Evolutionary conservation across 2,888 invertebrate species (phyloP), one percentile per base, ranked within the genome.

Genomic region (Stegophylla sp.): DNA sequence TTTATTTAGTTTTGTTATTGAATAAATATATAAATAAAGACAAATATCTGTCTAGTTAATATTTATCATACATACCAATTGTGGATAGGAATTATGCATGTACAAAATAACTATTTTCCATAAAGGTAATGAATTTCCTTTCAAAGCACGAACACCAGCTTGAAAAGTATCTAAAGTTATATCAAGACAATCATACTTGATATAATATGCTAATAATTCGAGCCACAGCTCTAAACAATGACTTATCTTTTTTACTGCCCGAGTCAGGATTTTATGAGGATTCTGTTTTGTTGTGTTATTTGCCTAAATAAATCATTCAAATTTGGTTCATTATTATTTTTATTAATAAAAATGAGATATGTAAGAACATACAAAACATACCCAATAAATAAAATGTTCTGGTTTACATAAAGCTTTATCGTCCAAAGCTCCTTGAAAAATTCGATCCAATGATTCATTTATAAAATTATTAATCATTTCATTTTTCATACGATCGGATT

Each of bases 41-140:
- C n/a, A n/a, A n/a, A n/a, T n/a, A n/a, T n/a, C n/a, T n/a, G n/a
- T n/a, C n/a, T n/a, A n/a, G n/a, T n/a, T n/a, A n/a, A n/a, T n/a
- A n/a, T n/a, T n/a, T n/a, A n/a, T n/a, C n/a, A n/a, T n/a, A n/a
- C 15, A 23, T 79, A 79, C 79, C 61, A 79, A 79, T 61, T 79
- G 51, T 23, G 79, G 79, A 17, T 79, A 61, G 20, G 79, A 71
- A 41, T 41, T 71, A 2, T 51, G 51, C 79, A 79, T 63, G 3
- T 79, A 79, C 41, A 59, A 23, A 34, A 79, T 79, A 12, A 71
- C n/a, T n/a, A 79, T 79, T 51, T 61, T 3, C 71, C 71, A 71
- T n/a, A 79, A 34, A 17, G 79, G 79, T 34, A 79, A 12, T 3
- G 79, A 79, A 2, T 61, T 48, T 12, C 13, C 48, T 41, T 1